Evolutionary conservation across 2,113 vertebrate genomes (phyloP).

Genomic region (Sander lucioperca): DNA sequence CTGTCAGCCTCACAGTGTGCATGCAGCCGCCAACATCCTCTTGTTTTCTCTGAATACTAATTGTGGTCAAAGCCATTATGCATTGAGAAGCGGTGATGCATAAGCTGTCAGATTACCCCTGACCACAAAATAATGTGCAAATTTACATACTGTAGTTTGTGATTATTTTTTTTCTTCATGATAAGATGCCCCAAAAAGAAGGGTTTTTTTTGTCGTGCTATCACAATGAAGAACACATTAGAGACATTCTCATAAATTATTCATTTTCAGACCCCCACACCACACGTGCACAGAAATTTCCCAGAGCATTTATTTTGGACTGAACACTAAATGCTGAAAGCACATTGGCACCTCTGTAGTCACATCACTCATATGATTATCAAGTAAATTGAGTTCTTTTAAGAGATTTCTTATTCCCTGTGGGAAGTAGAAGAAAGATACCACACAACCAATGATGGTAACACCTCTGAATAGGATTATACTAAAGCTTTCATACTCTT

Average conservation of each 20-base stretch:
- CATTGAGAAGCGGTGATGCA: conserved; percentile 69
- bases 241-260: conserved; percentile 76
- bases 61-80: conserved; percentile 78
- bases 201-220: conserved; percentile 50
- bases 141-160: conserved; percentile 76
- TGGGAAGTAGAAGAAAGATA: conserved; percentile 43
- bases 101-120: conserved; percentile 77
- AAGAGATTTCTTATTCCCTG: conserved; percentile 54
- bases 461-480: conserved; percentile 42
- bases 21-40: conserved; percentile 66
- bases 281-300: conserved; percentile 69
- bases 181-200: conserved; percentile 69
- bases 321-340: conserved; percentile 64
- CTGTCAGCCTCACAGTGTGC: conserved; percentile 71
- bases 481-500: conserved; percentile 26
- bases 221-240: conserved; percentile 72
- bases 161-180: conserved; percentile 59
- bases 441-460: conserved; percentile 30
- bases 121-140: conserved; percentile 80
- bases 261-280: conserved; percentile 63
- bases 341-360: conserved; percentile 61
- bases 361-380: conserved; percentile 48
- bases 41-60: conserved; percentile 80
- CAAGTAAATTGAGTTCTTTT: conserved; percentile 58
- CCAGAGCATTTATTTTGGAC: conserved; percentile 72